Conservation (phyloP, 2,888 invertebrate species). For the Salticus scenicus region DNA sequence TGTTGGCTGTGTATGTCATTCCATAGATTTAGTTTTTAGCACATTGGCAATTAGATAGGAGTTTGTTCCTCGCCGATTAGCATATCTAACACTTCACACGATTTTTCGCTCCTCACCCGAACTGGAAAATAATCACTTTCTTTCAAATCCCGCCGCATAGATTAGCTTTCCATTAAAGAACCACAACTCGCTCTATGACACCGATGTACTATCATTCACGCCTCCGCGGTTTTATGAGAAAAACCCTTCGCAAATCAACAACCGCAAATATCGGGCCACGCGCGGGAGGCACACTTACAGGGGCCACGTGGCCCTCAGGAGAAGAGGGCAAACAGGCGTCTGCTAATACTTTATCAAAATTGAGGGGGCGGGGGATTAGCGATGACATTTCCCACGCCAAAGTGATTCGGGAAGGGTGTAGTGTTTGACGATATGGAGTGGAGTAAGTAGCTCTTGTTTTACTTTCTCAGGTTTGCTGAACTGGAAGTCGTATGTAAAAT, state of each 20-base stretch:
- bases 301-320: slow-evolving; percentile 7
- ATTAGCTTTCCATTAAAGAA: slow-evolving; percentile 24
- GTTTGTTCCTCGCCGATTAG: no score
- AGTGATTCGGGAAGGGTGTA: not conserved
- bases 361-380: slow-evolving; percentile 30
- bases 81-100: no score
- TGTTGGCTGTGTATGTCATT: no score
- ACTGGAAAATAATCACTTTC: not conserved
- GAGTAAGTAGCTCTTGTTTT: slow-evolving; percentile 1
- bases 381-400: slow-evolving; percentile 51
- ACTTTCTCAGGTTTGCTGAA: slow-evolving; percentile 25
- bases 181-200: not conserved
- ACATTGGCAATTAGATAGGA: no score
- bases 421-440: slow-evolving; percentile 17
- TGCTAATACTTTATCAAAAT: slow-evolving; percentile 66
- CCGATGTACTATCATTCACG: slow-evolving; percentile 24
- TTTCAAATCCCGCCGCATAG: not conserved
- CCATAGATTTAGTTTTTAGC: no score
- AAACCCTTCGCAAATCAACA: slow-evolving; percentile 18
- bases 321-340: slow-evolving; percentile 49
- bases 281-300: slow-evolving; percentile 9
- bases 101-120: not conserved
- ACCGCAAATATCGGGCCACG: slow-evolving; percentile 16
- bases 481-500: not conserved
- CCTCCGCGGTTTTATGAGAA: slow-evolving; percentile 39